Evolutionary conservation across 2,113 vertebrate species (phyloP).

Genomic region (Callipepla californica): DNA sequence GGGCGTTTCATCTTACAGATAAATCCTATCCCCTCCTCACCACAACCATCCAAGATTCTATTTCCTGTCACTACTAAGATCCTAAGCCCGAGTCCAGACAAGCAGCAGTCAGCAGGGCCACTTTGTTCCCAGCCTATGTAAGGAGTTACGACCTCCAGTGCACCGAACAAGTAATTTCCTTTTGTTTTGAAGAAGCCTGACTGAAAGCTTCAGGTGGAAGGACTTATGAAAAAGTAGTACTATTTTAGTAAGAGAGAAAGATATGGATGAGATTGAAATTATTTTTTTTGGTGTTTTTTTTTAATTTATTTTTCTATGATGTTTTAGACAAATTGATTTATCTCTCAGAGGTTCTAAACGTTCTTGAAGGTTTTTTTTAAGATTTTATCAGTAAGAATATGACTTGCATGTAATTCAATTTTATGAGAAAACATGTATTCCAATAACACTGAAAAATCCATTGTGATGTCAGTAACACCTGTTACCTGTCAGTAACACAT

Average conservation of each 20-base stretch:
- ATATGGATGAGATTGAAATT: neutral
- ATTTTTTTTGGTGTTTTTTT: neutral
- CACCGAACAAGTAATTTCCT: neutral
- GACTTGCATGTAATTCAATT: neutral
- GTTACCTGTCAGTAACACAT: neutral
- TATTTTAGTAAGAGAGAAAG: neutral
- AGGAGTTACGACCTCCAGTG: neutral
- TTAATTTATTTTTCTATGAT: neutral
- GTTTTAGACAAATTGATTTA: neutral
- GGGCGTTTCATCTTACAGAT: rapidly evolving
- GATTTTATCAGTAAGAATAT: neutral
- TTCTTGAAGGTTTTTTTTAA: neutral
- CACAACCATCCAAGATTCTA: neutral
- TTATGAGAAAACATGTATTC: neutral
- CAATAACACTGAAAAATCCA: neutral
- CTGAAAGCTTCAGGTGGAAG: neutral
- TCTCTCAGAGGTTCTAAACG: neutral
- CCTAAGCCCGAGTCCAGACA: neutral
- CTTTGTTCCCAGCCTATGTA: neutral
- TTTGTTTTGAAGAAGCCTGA: neutral
- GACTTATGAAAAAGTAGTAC: neutral
- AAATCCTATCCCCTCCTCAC: rapidly evolving
- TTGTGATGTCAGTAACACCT: neutral
- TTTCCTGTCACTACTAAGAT: neutral
- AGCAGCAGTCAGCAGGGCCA: neutral